A percentile compares a stretch with the other conserved stretches of the same genome.
Conservation (phyloP, 2,888 invertebrate species). For the Halictus quadricinctus region DNA sequence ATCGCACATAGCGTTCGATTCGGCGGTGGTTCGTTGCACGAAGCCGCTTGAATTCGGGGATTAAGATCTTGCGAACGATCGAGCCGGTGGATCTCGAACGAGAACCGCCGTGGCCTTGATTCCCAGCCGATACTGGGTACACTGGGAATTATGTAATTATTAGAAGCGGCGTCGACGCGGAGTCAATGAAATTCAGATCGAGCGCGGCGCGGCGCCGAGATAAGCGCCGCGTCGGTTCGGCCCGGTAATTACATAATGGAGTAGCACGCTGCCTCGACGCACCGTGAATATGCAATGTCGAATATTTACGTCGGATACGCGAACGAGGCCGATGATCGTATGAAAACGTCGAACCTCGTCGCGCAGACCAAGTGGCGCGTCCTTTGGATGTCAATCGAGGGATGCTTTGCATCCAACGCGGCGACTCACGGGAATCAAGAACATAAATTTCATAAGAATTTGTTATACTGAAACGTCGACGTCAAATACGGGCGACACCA, state of each 20-base stretch:
- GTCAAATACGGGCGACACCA: too few species aligned
- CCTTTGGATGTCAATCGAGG: not conserved
- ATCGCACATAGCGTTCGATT: not conserved
- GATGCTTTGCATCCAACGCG: not conserved
- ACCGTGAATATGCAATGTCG: constrained; percentile 25
- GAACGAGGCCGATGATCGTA: not conserved
- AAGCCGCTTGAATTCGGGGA: not conserved
- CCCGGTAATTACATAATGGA: constrained; percentile 33
- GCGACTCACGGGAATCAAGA: not conserved
- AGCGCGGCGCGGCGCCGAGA: constrained; percentile 22
- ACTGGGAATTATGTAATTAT: constrained; percentile 43
- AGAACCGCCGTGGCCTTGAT: constrained; percentile 4
- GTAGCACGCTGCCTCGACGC: constrained; percentile 28
- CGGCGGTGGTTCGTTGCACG: not conserved
- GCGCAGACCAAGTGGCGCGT: not conserved
- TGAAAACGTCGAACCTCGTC: not conserved
- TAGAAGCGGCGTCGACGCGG: constrained; percentile 26
- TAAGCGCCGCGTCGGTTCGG: constrained; percentile 25
- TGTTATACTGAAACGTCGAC: not conserved
- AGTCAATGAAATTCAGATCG: constrained; percentile 45
- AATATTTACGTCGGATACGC: constrained; percentile 32
- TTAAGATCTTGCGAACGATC: not conserved
- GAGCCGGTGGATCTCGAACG: not conserved
- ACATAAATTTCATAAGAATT: not conserved
- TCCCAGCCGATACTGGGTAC: constrained; percentile 26